Base-by-base conservation (phyloP, 2,888 invertebrate species). In the Limnephilus lunatus region DNA sequence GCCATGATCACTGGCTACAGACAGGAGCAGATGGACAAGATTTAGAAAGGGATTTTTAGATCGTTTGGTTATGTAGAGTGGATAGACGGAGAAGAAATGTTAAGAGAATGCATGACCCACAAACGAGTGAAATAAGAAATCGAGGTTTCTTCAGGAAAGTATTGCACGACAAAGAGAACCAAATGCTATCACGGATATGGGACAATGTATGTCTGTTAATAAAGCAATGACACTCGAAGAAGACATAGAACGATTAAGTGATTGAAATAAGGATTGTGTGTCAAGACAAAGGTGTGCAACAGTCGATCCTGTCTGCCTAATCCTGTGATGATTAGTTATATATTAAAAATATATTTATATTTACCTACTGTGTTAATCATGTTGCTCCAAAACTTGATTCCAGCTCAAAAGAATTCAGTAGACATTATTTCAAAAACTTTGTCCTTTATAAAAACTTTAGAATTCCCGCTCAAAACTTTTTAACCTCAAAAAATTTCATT, bases 281-380 rank as follows among this genome's bases (percentile, higher is more conserved):
- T 25, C 39, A 7, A 15, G 39, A 39, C 7, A 81, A 31, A 81
- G 25, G 2, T n/a, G 9, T 11, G 82, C 81, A 81, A 14, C n/a
- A 39, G 2, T 81, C 39, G 15, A 53, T 30, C 80, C 11, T 15
- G 0, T 39, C 39, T 53, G 35, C 31, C 35, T 81, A 81, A 80
- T 81, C 44, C 12, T 9, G n/a, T 53, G 11, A 80, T 89, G 89
- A 35, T 87, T 83, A 35, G 19, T 82, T 19, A n/a, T 31, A 31
- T 35, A 35, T 32, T 32, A 68, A 25, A 68, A 68, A 30, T 4
- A 35, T 15, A 83, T 25, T 35, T 25, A 35, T 83, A 83, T 83
- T 83, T 83, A 83, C 83, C 83, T n/a, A 83, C 15, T 19, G 32
- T 35, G 83, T 83, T 9, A 83, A 39, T 35, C 83, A 83, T 83